Evolutionary conservation across 2,797 vertebrate species (phyloP).

Genomic region (Myoxocephalus aenaeus): DNA sequence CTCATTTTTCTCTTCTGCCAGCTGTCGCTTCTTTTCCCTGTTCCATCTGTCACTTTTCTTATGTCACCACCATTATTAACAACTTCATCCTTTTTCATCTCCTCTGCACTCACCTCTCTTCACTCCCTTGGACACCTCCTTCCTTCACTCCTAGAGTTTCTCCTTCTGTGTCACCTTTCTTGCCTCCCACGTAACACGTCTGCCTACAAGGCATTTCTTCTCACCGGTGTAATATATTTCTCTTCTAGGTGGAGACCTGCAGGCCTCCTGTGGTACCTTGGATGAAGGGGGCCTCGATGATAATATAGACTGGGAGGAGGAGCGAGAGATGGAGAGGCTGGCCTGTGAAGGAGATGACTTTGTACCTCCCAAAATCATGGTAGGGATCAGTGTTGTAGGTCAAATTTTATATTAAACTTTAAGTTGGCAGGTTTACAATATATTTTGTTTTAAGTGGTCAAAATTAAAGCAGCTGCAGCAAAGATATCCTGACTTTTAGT

Average conservation of each 20-base stretch:
- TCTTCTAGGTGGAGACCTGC: conserved; percentile 91
- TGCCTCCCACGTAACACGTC: conserved; percentile 32
- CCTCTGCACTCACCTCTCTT: conserved; percentile 35
- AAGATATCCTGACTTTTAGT: background rate
- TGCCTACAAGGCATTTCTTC: conserved; percentile 8
- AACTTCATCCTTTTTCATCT: conserved; percentile 37
- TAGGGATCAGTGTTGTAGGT: conserved; percentile 49
- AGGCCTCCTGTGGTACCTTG: conserved; percentile 87
- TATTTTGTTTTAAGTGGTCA: too few species aligned
- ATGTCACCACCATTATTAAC: conserved; percentile 42
- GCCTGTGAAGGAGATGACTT: conserved; percentile 95
- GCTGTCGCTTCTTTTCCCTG: conserved; percentile 21
- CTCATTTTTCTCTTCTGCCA: conserved; percentile 23
- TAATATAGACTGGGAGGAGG: conserved; percentile 92
- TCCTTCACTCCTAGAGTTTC: conserved; percentile 1
- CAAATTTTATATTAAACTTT: background rate
- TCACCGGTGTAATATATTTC: conserved; percentile 34
- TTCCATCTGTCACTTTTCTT: conserved; percentile 48
- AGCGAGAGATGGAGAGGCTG: conserved; percentile 92
- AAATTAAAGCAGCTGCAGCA: background rate
- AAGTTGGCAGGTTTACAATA: background rate
- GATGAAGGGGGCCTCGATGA: conserved; percentile 90
- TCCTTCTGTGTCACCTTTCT: conserved; percentile 31
- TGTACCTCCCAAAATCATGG: conserved; percentile 97
- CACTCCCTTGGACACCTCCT: conserved; percentile 25